A percentile compares a stretch with the other conserved stretches of the same genome.
phyloP scores from a whole-genome alignment of 2,888 invertebrate species.

The Fissipunctia ypsillon region DNA sequence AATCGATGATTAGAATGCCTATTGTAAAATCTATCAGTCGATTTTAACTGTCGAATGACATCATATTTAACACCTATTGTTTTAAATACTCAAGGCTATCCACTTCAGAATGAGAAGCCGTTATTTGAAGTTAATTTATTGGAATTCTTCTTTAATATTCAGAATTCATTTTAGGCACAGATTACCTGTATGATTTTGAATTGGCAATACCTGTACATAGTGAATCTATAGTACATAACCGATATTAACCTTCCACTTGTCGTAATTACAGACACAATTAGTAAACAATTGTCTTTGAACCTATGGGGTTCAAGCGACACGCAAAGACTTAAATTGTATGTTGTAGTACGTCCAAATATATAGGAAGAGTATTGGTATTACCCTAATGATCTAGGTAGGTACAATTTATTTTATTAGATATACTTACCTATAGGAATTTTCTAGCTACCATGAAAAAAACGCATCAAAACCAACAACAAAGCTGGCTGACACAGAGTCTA shows the following conservation, averaged over 20 bases:
- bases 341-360: neutral
- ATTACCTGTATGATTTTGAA: neutral
- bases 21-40: neutral
- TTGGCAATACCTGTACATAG: neutral
- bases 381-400: neutral
- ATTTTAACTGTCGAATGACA: conserved; percentile 9
- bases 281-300: too few species aligned
- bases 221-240: neutral
- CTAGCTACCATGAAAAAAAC: neutral
- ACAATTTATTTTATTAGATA: neutral
- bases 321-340: too few species aligned
- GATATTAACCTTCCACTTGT: too few species aligned
- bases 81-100: conserved; percentile 22
- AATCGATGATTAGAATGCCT: neutral
- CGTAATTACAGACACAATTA: too few species aligned
- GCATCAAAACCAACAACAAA: conserved; percentile 33
- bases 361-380: too few species aligned
- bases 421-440: neutral
- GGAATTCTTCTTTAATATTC: neutral
- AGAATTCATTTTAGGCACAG: neutral
- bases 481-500: conserved; percentile 30
- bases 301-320: too few species aligned
- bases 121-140: neutral
- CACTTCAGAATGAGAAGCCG: neutral
- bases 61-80: conserved; percentile 34